Evolutionary conservation across 2,113 vertebrate species (phyloP), one percentile per base, ranked within the genome.

Genomic region (Dicrurus megarhynchus): DNA sequence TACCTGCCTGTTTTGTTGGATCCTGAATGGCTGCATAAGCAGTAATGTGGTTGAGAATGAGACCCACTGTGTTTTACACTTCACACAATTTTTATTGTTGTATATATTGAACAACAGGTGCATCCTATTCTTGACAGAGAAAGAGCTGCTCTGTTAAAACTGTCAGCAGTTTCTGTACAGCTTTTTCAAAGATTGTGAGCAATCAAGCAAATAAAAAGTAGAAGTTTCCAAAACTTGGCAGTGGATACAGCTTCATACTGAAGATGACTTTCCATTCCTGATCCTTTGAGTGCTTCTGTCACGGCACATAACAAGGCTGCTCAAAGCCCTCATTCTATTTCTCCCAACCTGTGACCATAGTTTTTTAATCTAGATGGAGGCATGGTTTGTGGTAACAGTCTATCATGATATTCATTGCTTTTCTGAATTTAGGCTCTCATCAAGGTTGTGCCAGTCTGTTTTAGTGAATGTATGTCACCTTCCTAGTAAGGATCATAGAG

Each of bases 1-100:
- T 67, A 42, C 10, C 28, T 49, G 4, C 1, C 1, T 13, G 0
- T n/a, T 42, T 16, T 24, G 3, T 9, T 59, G 28, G 32, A 50
- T 14, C 7, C 19, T 71, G 44, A 67, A 67, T 1, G 6, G 22
- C 37, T 86, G 24, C 37, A 50, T 42, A 71, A 65, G 7, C 33
- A 80, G 5, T 19, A 37, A 73, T 24, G 11, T 6, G 16, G 9
- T 60, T 65, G 64, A 68, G 46, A 93, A 68, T 60, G 18, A 61
- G 49, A 68, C 15, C 2, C 26, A 55, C n/a, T 50, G 10, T 6
- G 5, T 68, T 86, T 70, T 77, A 49, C 22, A 55, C 2, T 50
- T 50, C 5, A 7, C 8, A 33, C 27, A 16, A 39, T 63, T 84
- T 60, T 78, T 63, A 30, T 50, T 53, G 23, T 26, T 84, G 41